Evolutionary conservation across 2,888 invertebrate species (phyloP).

Genomic region (Cephus rjabovi): DNA sequence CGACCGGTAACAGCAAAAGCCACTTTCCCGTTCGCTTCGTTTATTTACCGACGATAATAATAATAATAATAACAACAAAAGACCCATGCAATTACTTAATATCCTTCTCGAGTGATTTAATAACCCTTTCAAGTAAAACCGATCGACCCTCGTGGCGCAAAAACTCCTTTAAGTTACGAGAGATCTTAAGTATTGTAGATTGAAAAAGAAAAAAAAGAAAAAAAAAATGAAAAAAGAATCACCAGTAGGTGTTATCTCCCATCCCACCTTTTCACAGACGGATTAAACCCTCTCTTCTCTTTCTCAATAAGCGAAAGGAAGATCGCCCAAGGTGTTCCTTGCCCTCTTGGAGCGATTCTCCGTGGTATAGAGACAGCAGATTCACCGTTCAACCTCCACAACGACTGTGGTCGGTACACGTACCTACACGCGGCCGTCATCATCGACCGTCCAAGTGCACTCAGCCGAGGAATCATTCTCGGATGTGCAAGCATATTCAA

Average conservation of each 20-base stretch:
- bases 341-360: background rate
- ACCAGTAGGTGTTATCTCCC: background rate
- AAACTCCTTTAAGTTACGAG: background rate
- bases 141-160: background rate
- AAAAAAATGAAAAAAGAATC: too few relatives aligned
- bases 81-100: background rate
- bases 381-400: background rate
- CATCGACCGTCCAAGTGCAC: conserved; percentile 27
- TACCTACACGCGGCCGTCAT: conserved; percentile 12
- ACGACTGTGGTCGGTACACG: conserved; percentile 6
- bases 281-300: background rate
- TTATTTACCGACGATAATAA: background rate
- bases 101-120: background rate
- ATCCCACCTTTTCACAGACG: background rate
- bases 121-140: background rate
- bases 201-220: background rate
- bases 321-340: background rate
- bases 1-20: background rate
- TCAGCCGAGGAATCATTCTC: conserved; percentile 17
- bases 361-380: background rate
- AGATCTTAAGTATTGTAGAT: background rate
- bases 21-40: background rate
- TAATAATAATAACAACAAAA: background rate
- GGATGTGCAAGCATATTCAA: conserved; percentile 8
- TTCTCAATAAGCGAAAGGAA: background rate